A percentile compares a stretch with the other conserved stretches of the same genome.
These are phyloP conservation scores for Rhinoraja longicauda DNA, from an alignment of 2,797 vertebrate species.

Conservation along the genomic window DNA sequence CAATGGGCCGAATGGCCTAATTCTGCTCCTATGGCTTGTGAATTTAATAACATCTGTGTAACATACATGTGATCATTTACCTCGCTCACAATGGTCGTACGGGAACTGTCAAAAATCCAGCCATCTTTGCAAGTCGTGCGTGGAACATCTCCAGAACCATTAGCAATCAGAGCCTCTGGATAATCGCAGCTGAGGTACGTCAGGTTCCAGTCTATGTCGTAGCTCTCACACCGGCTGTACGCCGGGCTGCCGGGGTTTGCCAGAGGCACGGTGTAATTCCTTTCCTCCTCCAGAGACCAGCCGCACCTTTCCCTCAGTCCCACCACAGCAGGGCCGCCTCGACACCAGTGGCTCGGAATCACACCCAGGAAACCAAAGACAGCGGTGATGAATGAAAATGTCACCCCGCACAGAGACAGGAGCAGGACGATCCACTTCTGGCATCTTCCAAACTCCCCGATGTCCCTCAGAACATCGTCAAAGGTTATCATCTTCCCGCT, in stretches of 20 bases:
- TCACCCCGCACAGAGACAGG: constrained; percentile 53
- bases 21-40: too few species aligned
- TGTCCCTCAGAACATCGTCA: constrained; percentile 59
- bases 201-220: constrained; percentile 63
- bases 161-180: constrained; percentile 46
- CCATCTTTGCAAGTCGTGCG: constrained; percentile 50
- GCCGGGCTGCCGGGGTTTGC: constrained; percentile 39
- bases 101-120: constrained; percentile 54
- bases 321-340: constrained; percentile 44
- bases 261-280: constrained; percentile 53
- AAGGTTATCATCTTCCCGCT: constrained; percentile 56
- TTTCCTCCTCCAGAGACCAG: constrained; percentile 58
- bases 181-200: constrained; percentile 52
- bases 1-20: too few species aligned
- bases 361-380: constrained; percentile 65
- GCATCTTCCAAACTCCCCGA: constrained; percentile 65
- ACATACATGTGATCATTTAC: constrained; percentile 48
- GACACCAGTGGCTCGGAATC: constrained; percentile 57
- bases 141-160: neutral
- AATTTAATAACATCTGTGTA: neutral
- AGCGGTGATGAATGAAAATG: constrained; percentile 60
- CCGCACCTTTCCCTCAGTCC: constrained; percentile 55
- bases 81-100: constrained; percentile 65
- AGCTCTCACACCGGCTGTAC: constrained; percentile 55
- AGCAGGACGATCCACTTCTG: constrained; percentile 62